Evolutionary conservation across 2,888 invertebrate species (phyloP).

Genomic region (Agriopis aurantiaria): DNA sequence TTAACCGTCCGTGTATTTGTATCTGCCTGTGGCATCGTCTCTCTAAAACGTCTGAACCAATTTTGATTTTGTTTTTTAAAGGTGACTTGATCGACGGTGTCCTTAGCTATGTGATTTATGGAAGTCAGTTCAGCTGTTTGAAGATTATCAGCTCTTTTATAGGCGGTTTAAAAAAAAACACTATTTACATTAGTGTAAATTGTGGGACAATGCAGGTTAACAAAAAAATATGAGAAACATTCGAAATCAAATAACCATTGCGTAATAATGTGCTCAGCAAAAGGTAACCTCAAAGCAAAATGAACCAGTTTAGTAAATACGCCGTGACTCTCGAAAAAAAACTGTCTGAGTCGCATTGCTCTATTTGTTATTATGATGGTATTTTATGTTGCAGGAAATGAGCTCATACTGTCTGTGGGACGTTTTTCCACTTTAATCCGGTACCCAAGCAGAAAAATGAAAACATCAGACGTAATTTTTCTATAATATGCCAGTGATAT

Average conservation of each 20-base stretch:
- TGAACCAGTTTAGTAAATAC: constrained; percentile 70
- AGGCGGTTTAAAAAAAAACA: no score
- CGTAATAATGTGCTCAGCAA: not conserved
- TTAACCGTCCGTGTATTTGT: no score
- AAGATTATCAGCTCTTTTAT: no score
- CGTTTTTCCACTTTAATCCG: constrained; percentile 62
- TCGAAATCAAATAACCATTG: not conserved
- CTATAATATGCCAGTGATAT: constrained; percentile 44
- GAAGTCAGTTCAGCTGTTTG: no score
- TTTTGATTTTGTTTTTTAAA: no score
- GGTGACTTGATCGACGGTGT: no score
- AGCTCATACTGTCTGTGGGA: constrained; percentile 63
- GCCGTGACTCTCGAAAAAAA: constrained; percentile 58
- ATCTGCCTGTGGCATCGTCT: no score
- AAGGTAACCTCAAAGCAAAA: constrained; percentile 56
- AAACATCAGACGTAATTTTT: constrained; percentile 47
- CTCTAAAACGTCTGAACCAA: no score
- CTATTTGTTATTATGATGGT: constrained; percentile 71
- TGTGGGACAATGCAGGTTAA: no score
- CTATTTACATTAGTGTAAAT: no score
- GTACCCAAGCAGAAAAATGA: constrained; percentile 57
- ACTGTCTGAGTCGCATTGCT: constrained; percentile 62
- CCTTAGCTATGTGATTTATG: no score
- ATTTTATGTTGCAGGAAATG: constrained; percentile 72
- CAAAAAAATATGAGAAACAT: not conserved